Evolutionary conservation across 2,888 invertebrate species (phyloP).

Genomic region (Drosophila testacea): DNA sequence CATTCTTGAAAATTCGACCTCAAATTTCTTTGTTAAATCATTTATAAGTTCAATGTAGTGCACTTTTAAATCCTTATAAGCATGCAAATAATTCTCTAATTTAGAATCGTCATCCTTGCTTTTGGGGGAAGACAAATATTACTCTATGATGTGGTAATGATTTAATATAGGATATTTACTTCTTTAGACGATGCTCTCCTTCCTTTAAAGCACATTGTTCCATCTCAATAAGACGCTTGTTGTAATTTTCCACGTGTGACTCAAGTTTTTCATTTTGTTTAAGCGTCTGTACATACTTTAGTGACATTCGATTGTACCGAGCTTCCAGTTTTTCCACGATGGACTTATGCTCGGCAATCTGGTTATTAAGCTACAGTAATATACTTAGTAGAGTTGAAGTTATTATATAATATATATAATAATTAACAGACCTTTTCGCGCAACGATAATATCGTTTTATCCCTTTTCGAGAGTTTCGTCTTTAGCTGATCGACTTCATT

Average conservation of each 20-base stretch:
- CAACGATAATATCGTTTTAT: conserved; percentile 86
- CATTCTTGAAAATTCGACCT: conserved; percentile 87
- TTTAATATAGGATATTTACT: conserved; percentile 7
- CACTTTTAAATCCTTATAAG: conserved; percentile 55
- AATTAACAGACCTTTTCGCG: conserved; percentile 83
- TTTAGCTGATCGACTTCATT: conserved; percentile 87
- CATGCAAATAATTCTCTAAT: conserved; percentile 61
- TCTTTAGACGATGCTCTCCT: conserved; percentile 81
- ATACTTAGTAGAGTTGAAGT: neutral
- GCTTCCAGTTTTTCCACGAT: conserved; percentile 82
- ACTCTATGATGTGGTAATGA: neutral
- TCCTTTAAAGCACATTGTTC: conserved; percentile 87
- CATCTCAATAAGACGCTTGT: conserved; percentile 84
- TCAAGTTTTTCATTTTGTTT: conserved; percentile 74
- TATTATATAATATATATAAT: neutral
- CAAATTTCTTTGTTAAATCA: conserved; percentile 88
- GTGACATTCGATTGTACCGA: conserved; percentile 69
- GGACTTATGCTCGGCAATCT: conserved; percentile 62
- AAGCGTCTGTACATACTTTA: conserved; percentile 71
- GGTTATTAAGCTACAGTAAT: conserved; percentile 49
- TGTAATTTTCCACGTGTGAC: conserved; percentile 84
- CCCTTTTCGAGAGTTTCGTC: conserved; percentile 87
- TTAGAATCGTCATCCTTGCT: conserved; percentile 68
- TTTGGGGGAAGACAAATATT: neutral
- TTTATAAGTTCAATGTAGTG: conserved; percentile 89